These are phyloP conservation scores for Drosophila recens DNA, from an alignment of 2,888 invertebrate species.

Conservation along the genomic window DNA sequence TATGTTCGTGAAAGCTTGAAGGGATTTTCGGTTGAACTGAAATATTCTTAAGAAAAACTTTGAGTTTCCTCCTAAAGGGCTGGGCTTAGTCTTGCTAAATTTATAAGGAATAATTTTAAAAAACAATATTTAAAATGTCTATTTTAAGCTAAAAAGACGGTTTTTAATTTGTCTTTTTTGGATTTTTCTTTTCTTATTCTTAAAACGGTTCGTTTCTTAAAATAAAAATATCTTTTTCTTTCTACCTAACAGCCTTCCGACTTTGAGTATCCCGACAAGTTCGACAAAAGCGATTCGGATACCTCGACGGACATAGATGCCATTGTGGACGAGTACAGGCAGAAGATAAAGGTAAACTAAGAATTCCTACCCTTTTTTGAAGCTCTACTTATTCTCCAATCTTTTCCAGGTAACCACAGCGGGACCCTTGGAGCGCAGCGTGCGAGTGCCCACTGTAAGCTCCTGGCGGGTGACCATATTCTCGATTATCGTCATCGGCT, in stretches of 20 bases:
- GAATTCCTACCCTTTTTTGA: neutral
- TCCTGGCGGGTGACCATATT: slow-evolving; percentile 84
- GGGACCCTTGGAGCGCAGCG: slow-evolving; percentile 84
- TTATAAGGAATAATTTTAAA: too few species aligned
- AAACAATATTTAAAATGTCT: too few species aligned
- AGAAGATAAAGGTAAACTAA: slow-evolving; percentile 88
- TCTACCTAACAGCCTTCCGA: slow-evolving; percentile 77
- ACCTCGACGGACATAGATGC: slow-evolving; percentile 92
- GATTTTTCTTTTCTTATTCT: too few species aligned
- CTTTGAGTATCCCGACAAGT: slow-evolving; percentile 84
- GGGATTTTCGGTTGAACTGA: too few species aligned
- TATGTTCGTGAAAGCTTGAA: too few species aligned
- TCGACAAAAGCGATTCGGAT: slow-evolving; percentile 88
- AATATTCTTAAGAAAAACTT: too few species aligned
- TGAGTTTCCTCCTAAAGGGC: too few species aligned
- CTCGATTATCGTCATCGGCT: slow-evolving; percentile 78
- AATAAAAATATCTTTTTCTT: neutral
- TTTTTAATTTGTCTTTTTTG: too few species aligned
- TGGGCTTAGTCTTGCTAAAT: too few species aligned
- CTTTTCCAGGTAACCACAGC: slow-evolving; percentile 83
- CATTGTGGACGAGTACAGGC: slow-evolving; percentile 91
- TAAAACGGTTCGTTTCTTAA: too few species aligned
- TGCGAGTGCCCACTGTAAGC: slow-evolving; percentile 83
- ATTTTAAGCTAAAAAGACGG: too few species aligned
- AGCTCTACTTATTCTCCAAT: neutral